These are phyloP conservation scores for Elymnias hypermnestra DNA, from an alignment of 1,140 invertebrate species.

Conservation along the genomic window DNA sequence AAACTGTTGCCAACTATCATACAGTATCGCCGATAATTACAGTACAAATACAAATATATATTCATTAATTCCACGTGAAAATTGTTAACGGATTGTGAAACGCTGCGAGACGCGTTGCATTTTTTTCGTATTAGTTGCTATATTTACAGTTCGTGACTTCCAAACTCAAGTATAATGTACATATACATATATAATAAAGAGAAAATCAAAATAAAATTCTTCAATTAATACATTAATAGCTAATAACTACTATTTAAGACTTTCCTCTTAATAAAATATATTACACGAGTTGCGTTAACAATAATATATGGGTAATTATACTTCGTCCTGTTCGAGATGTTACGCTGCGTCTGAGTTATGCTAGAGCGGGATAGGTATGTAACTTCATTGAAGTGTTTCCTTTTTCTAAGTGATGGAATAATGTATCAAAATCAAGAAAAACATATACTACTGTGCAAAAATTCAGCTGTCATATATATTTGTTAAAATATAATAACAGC, in stretches of 20 bases:
- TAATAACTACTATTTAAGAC: slow-evolving; percentile 72
- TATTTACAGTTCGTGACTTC: slow-evolving; percentile 69
- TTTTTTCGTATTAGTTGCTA: slow-evolving; percentile 50
- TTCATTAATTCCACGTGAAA: slow-evolving; percentile 20
- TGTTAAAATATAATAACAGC: too few species aligned
- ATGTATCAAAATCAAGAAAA: too few species aligned
- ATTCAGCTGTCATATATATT: too few species aligned
- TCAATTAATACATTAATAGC: slow-evolving; percentile 72
- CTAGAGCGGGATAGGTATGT: too few species aligned
- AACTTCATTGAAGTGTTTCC: too few species aligned
- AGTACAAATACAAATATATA: slow-evolving; percentile 64
- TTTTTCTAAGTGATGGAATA: too few species aligned
- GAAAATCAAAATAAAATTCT: slow-evolving; percentile 73
- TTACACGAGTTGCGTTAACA: slow-evolving; percentile 68
- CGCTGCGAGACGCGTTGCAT: slow-evolving; percentile 41
- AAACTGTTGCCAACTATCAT: slow-evolving; percentile 43
- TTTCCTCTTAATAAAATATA: slow-evolving; percentile 73
- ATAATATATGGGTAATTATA: slow-evolving; percentile 37
- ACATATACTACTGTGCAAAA: too few species aligned
- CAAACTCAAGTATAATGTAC: slow-evolving; percentile 67
- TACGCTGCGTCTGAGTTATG: too few species aligned
- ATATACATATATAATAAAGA: slow-evolving; percentile 69
- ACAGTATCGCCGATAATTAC: slow-evolving; percentile 41
- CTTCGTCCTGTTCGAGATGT: not conserved
- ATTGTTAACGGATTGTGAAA: not conserved